Evolutionary conservation across 2,797 vertebrate genomes (phyloP), one percentile per base, ranked within the genome.

Genomic region (Hydrocynus forskahlii): DNA sequence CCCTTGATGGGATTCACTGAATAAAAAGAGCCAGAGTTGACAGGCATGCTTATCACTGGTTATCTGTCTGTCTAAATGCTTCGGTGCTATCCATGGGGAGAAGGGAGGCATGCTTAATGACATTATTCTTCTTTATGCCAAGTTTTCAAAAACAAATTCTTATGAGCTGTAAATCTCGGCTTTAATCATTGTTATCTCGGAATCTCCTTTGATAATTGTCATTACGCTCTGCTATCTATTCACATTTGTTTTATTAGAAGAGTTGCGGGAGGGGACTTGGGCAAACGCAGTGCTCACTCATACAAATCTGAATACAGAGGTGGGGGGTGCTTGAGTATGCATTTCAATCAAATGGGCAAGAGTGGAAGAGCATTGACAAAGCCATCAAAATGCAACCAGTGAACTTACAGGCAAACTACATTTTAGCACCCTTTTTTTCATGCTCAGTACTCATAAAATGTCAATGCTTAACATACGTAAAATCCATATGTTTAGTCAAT

Each of bases 121-220:
- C 89, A 88, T 88, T 87, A 89, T 89, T 90, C 83, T 86, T 91
- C 84, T 89, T 90, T 87, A 86, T 83, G 81, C 89, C 50, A 81
- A 84, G 76, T 86, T 89, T 91, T 88, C 88, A 87, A 87, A 85
- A 85, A 91, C 86, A 88, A 76, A 70, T 76, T 85, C 63, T 76
- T 3, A 17, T 35, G 35, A 29, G 52, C 63, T 52, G 70, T 81
- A 71, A 74, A 66, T 76, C 50, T 45, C 43, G 45, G 79, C 82
- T 90, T 91, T 89, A 83, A 92, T 90, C 81, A 86, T 83, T 73
- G 82, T 80, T 76, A 80, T 75, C 72, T 50, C 5, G 76, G 81
- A 74, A 74, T 77, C 48, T 62, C 43, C 69, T 88, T 81, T 86
- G 82, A 85, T 88, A 81, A 87, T 89, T 87, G 75, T 69, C 70